A percentile compares a stretch with the other conserved stretches of the same genome.
phyloP scores from a whole-genome alignment of 2,888 invertebrate species.

The Latheticus oryzae region DNA sequence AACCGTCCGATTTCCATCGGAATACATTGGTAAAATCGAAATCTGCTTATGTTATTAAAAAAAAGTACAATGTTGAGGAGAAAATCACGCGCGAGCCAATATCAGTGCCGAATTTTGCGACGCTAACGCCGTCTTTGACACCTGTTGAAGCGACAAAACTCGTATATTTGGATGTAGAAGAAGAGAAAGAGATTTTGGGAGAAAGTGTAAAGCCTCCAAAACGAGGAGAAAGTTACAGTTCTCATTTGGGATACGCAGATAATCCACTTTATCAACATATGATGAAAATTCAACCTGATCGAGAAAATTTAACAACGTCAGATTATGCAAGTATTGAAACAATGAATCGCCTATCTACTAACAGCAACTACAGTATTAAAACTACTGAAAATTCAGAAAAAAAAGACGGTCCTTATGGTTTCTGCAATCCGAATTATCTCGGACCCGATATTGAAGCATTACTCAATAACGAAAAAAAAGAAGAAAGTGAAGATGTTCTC shows the following conservation, averaged over 20 bases:
- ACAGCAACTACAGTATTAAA: slow-evolving; percentile 65
- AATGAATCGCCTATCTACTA: slow-evolving; percentile 70
- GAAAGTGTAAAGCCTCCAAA: slow-evolving; percentile 64
- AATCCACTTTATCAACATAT: slow-evolving; percentile 69
- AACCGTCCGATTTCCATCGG: slow-evolving; percentile 60
- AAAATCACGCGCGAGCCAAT: slow-evolving; percentile 75
- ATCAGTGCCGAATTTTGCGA: slow-evolving; percentile 80
- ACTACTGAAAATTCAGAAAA: slow-evolving; percentile 63
- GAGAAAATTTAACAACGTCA: slow-evolving; percentile 75
- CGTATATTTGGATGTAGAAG: slow-evolving; percentile 78
- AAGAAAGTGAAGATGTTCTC: slow-evolving; percentile 54
- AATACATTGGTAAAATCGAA: slow-evolving; percentile 69
- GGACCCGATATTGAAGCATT: slow-evolving; percentile 72
- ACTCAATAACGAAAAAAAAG: slow-evolving; percentile 43
- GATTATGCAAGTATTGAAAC: slow-evolving; percentile 82
- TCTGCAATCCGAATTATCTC: slow-evolving; percentile 82
- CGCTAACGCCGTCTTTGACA: slow-evolving; percentile 73
- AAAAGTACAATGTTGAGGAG: slow-evolving; percentile 59
- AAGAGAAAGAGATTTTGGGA: slow-evolving; percentile 66
- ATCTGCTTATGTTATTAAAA: slow-evolving; percentile 71
- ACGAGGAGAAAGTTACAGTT: slow-evolving; percentile 69
- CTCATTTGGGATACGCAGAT: slow-evolving; percentile 67
- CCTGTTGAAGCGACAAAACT: slow-evolving; percentile 76
- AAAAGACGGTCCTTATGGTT: slow-evolving; percentile 71
- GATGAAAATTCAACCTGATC: slow-evolving; percentile 67